Evolutionary conservation across 2,888 invertebrate species (phyloP), one percentile per base, ranked within the genome.

Genomic region (Apomyelois bistriatella): DNA sequence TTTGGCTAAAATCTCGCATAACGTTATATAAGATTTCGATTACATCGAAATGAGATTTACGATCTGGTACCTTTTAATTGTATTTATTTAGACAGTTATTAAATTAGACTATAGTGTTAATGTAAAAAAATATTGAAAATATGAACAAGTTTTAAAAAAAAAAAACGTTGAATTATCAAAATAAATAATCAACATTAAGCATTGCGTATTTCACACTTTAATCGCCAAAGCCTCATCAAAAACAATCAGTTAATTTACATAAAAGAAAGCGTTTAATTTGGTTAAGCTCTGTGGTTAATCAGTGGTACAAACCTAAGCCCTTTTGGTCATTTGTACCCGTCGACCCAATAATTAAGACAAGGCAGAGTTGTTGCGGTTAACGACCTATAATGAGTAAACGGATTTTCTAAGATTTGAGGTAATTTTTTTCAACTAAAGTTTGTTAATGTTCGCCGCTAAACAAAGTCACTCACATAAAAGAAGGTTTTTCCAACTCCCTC

Each of bases 401-500:
- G 80, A 73, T 74, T 76, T 70, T 62, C 68, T 69, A 74, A 76
- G 79, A 79, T 84, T 81, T 82, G 74, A 72, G 66, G n/a, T n/a
- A n/a, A 64, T 66, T 70, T 72, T 75, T 71, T 77, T 32, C 9
- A 32, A 32, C 16, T 9, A 32, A 15, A 3, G 22, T 32, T 32
- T 32, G 46, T 46, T 46, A 46, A 32, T 32, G 12, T 32, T 35
- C 53, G 30, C 50, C 51, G 51, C 48, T 41, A 47, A 70, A 66
- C 74, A 68, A 66, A 62, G 68, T 72, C 72, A 94, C 95, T 95
- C 93, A 95, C 95, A 91, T 91, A 94, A 92, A 74, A 95, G 90
- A 62, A 95, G 92, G 85, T 95, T 95, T 86, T 93, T 94, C 95
- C 95, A 95, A 85, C 94, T 94, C 62, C 95, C 95, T 74, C 94